Evolutionary conservation across 1,140 invertebrate genomes (phyloP).

Genomic region (Tribolium castaneum): DNA sequence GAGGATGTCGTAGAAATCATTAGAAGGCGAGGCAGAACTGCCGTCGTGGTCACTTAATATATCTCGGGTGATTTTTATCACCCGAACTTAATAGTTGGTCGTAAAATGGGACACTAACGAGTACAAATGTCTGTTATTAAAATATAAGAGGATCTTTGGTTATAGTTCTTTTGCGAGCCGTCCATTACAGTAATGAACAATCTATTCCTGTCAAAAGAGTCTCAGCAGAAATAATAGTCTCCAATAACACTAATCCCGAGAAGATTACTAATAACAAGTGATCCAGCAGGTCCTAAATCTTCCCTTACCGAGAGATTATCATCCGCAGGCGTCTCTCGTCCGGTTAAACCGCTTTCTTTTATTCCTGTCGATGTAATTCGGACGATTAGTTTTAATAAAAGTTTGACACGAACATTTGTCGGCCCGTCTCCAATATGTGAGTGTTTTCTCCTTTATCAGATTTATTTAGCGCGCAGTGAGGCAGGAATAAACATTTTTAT

Average conservation of each 20-base stretch:
- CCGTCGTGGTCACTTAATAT: neutral
- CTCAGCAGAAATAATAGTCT: constrained; percentile 52
- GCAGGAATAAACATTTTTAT: constrained; percentile 36
- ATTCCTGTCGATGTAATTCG: constrained; percentile 8
- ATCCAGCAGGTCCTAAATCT: constrained; percentile 52
- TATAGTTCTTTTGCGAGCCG: constrained; percentile 32
- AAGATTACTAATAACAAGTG: constrained; percentile 53
- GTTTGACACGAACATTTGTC: constrained; percentile 31
- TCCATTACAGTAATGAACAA: constrained; percentile 55
- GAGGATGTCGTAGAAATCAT: too few relatives aligned
- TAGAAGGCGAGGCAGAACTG: too few relatives aligned
- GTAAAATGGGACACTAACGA: constrained; percentile 13
- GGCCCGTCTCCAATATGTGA: constrained; percentile 6
- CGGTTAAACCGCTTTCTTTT: constrained; percentile 29
- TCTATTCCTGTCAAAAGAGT: constrained; percentile 49
- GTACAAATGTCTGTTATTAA: constrained; percentile 26
- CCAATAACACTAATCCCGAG: constrained; percentile 53
- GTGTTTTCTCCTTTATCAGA: constrained; percentile 19
- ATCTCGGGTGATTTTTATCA: constrained; percentile 14
- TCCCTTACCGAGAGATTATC: constrained; percentile 25
- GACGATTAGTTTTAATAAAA: constrained; percentile 23
- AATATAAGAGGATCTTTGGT: constrained; percentile 22
- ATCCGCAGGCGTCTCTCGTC: neutral
- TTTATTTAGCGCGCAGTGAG: constrained; percentile 7
- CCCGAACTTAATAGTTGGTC: constrained; percentile 1